Conservation (phyloP, 2,888 invertebrate genomes). For the Stenoptilia bipunctidactyla region DNA sequence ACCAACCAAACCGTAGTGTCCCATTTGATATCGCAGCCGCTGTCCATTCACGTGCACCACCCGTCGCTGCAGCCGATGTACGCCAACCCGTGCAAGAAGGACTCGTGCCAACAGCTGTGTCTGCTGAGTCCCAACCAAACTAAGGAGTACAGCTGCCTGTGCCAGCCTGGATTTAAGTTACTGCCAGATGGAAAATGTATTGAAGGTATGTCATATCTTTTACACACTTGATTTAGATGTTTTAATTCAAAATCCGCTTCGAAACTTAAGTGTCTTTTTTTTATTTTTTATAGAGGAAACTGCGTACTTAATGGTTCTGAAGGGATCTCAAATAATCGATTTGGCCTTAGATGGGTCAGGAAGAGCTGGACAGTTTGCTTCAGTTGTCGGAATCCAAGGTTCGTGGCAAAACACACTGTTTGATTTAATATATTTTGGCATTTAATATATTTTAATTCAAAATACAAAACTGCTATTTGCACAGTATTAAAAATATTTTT, state of each 20-base stretch:
- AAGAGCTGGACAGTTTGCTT: constrained; percentile 83
- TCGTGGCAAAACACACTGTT: constrained; percentile 6
- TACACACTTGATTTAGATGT: neutral
- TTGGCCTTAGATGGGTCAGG: constrained; percentile 82
- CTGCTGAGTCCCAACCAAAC: constrained; percentile 83
- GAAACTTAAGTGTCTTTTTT: no score
- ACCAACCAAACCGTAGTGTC: constrained; percentile 94
- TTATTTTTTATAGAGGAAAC: constrained; percentile 76
- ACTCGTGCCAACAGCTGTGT: constrained; percentile 89
- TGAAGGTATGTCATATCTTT: constrained; percentile 67
- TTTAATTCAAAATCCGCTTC: no score
- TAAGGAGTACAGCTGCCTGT: constrained; percentile 87
- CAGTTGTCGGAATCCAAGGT: constrained; percentile 85
- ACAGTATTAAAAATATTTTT: no score
- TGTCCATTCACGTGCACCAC: constrained; percentile 96
- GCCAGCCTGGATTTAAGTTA: constrained; percentile 87
- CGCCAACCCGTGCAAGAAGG: constrained; percentile 79
- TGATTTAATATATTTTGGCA: no score
- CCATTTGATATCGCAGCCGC: constrained; percentile 93
- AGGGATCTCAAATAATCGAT: constrained; percentile 91
- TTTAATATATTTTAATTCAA: neutral
- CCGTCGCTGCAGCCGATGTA: constrained; percentile 90
- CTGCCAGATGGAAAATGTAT: constrained; percentile 78
- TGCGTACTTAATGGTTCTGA: constrained; percentile 90
- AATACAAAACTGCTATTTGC: neutral